Base-by-base conservation (phyloP, 2,888 invertebrate genomes). In the Diplazon laetatorius region DNA sequence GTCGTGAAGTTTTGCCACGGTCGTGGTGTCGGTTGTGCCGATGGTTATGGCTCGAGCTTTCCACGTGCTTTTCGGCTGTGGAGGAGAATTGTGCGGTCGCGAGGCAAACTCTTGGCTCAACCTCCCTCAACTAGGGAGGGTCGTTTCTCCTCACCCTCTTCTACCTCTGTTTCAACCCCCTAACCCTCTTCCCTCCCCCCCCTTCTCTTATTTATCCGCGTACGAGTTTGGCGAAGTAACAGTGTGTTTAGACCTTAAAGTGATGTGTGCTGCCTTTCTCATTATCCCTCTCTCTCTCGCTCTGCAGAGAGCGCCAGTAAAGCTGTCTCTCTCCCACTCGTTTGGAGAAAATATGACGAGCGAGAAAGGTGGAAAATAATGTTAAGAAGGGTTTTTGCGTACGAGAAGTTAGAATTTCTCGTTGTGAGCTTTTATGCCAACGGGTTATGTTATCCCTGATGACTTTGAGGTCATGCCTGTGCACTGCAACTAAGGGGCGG, bases 201-300 rank as follows among this genome's bases (percentile, higher is more conserved):
- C n/a, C n/a, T n/a, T n/a, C n/a, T n/a, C n/a, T n/a, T n/a, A n/a
- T n/a, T n/a, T n/a, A n/a, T 57, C 59, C 4, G 6, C 4, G 35
- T 39, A 57, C 62, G 71, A 78, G 78, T 75, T 78, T 68, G 57
- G 71, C 70, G 75, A 75, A 78, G 78, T 78, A 78, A 78, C 78
- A 71, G 71, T 57, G 75, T 78, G 78, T 78, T 78, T 78, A 78
- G 68, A 62, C 65, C 74, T 44, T 66, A n/a, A n/a, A n/a, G n/a
- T n/a, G n/a, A n/a, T n/a, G n/a, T n/a, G n/a, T n/a, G n/a, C n/a
- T n/a, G n/a, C n/a, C n/a, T n/a, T n/a, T n/a, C n/a, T n/a, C n/a
- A n/a, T n/a, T n/a, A n/a, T n/a, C n/a, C n/a, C n/a, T n/a, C n/a
- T n/a, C n/a, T n/a, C n/a, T n/a, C n/a, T n/a, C n/a, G n/a, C n/a